Evolutionary conservation across 2,113 vertebrate species (phyloP).

Genomic region (Cochlearius cochlearius): DNA sequence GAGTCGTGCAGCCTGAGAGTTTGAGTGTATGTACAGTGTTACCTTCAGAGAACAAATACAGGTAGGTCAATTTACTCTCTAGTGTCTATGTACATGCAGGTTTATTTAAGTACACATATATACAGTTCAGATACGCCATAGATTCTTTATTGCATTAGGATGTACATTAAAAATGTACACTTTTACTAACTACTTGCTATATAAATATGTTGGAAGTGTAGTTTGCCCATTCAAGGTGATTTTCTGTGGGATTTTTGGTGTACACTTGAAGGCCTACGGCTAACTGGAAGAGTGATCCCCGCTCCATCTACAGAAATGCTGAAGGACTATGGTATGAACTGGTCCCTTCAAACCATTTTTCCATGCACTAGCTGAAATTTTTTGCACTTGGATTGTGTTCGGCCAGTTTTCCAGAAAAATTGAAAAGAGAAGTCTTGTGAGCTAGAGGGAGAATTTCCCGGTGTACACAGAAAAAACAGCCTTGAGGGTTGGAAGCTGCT

Average conservation of each 20-base stretch:
- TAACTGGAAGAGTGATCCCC: slow-evolving; percentile 1
- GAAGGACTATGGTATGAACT: neutral
- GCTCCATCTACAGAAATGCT: slow-evolving; percentile 25
- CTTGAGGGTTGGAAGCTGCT: slow-evolving; percentile 61
- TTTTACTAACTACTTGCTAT: slow-evolving; percentile 46
- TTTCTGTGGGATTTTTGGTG: slow-evolving; percentile 43
- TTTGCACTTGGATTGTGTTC: slow-evolving; percentile 1
- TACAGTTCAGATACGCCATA: slow-evolving; percentile 52
- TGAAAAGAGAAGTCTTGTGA: slow-evolving; percentile 16
- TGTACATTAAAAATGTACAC: slow-evolving; percentile 5
- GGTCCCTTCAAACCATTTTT: neutral
- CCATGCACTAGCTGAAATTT: neutral
- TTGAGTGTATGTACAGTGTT: neutral
- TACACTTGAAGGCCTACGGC: neutral
- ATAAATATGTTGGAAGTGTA: slow-evolving; percentile 27
- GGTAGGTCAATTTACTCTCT: slow-evolving; percentile 58
- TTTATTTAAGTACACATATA: slow-evolving; percentile 59
- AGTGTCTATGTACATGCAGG: slow-evolving; percentile 56
- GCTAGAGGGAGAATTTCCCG: slow-evolving; percentile 37
- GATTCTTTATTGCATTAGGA: slow-evolving; percentile 54
- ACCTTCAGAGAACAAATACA: slow-evolving; percentile 71
- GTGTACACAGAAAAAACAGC: slow-evolving; percentile 62
- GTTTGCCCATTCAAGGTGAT: slow-evolving; percentile 35
- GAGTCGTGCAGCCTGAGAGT: neutral
- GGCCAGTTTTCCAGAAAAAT: slow-evolving; percentile 35